These are phyloP conservation scores for Caenorhabditis tropicalis DNA, from an alignment of 1,140 invertebrate genomes.

Conservation along the genomic window DNA sequence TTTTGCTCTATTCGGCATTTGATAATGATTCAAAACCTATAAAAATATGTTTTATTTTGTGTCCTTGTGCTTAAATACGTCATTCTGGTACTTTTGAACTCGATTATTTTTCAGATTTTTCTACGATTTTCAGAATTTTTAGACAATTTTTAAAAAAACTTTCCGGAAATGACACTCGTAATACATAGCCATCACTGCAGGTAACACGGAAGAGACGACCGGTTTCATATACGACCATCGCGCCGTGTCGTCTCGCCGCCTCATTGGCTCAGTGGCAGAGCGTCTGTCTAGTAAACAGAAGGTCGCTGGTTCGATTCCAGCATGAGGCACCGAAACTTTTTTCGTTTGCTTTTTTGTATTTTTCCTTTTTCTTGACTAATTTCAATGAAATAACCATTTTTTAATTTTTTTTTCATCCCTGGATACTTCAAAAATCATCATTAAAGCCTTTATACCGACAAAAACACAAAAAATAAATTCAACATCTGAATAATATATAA, in stretches of 20 bases:
- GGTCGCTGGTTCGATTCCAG: conserved; percentile 65
- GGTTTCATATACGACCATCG: neutral
- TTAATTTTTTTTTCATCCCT: too few species aligned
- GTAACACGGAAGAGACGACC: neutral
- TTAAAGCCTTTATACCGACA: conserved; percentile 11
- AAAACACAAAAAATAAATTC: neutral
- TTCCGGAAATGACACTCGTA: neutral
- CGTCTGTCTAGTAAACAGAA: conserved; percentile 65
- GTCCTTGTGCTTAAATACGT: neutral
- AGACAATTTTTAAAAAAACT: neutral
- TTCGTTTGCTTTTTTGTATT: too few species aligned
- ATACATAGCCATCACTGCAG: neutral
- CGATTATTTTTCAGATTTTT: neutral
- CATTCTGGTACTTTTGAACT: neutral
- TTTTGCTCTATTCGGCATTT: neutral
- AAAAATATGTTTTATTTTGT: neutral
- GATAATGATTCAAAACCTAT: neutral
- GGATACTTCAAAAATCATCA: too few species aligned
- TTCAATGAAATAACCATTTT: too few species aligned
- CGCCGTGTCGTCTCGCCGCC: neutral
- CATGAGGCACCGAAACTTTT: conserved; percentile 58
- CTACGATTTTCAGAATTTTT: neutral
- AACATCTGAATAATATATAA: neutral
- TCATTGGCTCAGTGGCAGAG: conserved; percentile 64
- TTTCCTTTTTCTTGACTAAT: too few species aligned